A percentile compares a stretch with the other conserved stretches of the same genome.
Conservation (phyloP, 2,113 vertebrate species). For the Suricata suricatta region DNA sequence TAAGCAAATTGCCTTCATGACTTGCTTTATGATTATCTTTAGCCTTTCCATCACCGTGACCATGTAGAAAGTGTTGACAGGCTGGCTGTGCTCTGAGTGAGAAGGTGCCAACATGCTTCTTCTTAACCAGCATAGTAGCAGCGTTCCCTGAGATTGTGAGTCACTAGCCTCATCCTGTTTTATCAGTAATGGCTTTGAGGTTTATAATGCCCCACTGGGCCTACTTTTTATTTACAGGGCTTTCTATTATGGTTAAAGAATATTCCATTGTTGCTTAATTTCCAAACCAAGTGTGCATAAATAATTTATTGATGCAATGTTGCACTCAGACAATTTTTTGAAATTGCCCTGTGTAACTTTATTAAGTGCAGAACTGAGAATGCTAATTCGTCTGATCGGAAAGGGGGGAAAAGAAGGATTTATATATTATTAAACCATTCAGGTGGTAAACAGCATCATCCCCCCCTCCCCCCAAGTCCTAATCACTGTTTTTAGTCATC, state of each 20-base stretch:
- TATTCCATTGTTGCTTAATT: constrained; percentile 71
- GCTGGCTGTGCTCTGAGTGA: not conserved
- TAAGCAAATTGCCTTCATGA: not conserved
- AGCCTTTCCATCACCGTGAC: not conserved
- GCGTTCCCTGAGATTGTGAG: not conserved
- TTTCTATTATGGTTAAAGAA: constrained; percentile 64
- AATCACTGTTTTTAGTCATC: constrained; percentile 79
- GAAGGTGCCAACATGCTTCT: not conserved
- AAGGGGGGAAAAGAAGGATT: constrained; percentile 27
- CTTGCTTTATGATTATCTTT: not conserved
- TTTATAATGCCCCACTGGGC: constrained; percentile 41
- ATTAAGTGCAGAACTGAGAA: constrained; percentile 75
- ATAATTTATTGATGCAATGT: constrained; percentile 70
- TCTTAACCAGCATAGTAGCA: not conserved
- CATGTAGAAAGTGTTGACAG: not conserved
- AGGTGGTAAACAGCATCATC: constrained; percentile 66
- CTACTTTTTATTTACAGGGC: constrained; percentile 63
- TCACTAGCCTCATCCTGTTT: constrained; percentile 1
- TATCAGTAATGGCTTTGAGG: not conserved
- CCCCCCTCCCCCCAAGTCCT: constrained; percentile 60
- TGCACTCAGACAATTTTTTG: constrained; percentile 73
- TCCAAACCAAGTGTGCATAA: constrained; percentile 79
- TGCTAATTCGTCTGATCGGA: constrained; percentile 73
- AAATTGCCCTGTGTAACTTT: constrained; percentile 73
- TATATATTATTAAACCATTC: constrained; percentile 76